Percentiles rank a stretch among this genome's conserved stretches.
Evolutionary conservation across 2,797 vertebrate genomes (phyloP).

Genomic region (Alosa sapidissima): DNA sequence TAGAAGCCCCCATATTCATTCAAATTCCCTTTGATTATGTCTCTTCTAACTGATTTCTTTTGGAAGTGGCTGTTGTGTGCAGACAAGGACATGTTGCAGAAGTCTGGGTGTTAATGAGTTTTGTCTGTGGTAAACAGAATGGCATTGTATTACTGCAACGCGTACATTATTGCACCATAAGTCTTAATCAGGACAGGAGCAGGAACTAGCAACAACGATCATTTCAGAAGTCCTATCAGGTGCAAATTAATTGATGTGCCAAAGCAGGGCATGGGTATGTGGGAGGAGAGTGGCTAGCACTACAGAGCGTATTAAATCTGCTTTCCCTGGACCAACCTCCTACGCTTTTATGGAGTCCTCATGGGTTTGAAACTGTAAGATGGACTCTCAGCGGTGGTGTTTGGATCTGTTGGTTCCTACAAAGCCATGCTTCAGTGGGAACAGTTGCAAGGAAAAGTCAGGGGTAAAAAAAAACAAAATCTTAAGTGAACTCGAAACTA

Average conservation of each 20-base stretch:
- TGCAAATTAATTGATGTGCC: slow-evolving; percentile 40
- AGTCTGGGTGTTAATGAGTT: slow-evolving; percentile 9
- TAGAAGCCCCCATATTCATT: slow-evolving; percentile 20
- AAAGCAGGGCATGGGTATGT: slow-evolving; percentile 38
- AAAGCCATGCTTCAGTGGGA: slow-evolving; percentile 12
- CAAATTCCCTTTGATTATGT: slow-evolving; percentile 22
- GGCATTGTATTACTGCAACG: not conserved
- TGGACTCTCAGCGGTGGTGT: not conserved
- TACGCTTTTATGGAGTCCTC: slow-evolving; percentile 17
- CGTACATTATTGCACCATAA: not conserved
- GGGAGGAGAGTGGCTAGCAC: not conserved
- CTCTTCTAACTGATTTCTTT: slow-evolving; percentile 26
- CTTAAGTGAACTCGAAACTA: slow-evolving; percentile 35
- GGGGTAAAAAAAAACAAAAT: not conserved
- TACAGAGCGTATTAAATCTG: slow-evolving; percentile 37
- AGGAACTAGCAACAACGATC: not conserved
- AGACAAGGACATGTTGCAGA: not conserved
- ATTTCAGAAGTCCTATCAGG: not conserved
- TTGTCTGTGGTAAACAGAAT: slow-evolving; percentile 19
- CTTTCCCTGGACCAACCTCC: slow-evolving; percentile 25
- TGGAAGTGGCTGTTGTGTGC: not conserved
- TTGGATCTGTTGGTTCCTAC: not conserved
- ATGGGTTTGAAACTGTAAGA: not conserved
- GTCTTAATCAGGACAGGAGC: not conserved
- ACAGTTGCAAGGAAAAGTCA: slow-evolving; percentile 11